These are phyloP conservation scores for Dolichomitus sp. DNA, from an alignment of 2,888 invertebrate species.

Conservation along the genomic window DNA sequence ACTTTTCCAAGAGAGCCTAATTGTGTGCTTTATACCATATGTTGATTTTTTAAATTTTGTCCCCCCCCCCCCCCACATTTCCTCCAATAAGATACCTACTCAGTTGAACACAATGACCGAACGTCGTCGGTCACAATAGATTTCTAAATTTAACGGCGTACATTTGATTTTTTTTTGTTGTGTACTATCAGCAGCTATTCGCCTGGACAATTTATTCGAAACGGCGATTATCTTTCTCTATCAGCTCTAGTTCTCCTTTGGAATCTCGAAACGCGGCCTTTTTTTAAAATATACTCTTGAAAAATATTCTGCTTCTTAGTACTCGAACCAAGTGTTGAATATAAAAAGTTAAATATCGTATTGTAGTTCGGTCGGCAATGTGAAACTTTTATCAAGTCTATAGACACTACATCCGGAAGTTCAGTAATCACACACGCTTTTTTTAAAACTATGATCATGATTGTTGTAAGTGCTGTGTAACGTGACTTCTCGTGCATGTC, in stretches of 20 bases:
- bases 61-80: conserved; percentile 54
- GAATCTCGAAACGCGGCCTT: conserved; percentile 18
- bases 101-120: conserved; percentile 83
- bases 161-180: conserved; percentile 64
- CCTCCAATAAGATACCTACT: conserved; percentile 72
- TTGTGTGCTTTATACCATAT: conserved; percentile 41
- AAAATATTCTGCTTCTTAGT: conserved; percentile 55
- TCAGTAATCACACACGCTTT: conserved; percentile 43
- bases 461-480: conserved; percentile 48
- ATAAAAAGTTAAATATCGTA: conserved; percentile 55
- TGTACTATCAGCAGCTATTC: conserved; percentile 68
- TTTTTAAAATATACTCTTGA: conserved; percentile 15
- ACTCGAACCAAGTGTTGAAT: conserved; percentile 57
- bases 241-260: conserved; percentile 10
- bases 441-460: conserved; percentile 42
- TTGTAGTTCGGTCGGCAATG: conserved; percentile 36
- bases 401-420: conserved; percentile 47
- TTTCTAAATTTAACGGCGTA: conserved; percentile 73
- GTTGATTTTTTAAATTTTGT: conserved; percentile 41
- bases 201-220: conserved; percentile 57
- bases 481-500: conserved; percentile 33
- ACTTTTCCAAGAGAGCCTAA: conserved; percentile 50
- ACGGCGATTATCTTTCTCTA: conserved; percentile 35
- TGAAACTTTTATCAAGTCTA: conserved; percentile 28
- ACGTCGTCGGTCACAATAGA: conserved; percentile 79